Conservation (phyloP, 2,888 invertebrate genomes). For the Erebia aethiops region DNA sequence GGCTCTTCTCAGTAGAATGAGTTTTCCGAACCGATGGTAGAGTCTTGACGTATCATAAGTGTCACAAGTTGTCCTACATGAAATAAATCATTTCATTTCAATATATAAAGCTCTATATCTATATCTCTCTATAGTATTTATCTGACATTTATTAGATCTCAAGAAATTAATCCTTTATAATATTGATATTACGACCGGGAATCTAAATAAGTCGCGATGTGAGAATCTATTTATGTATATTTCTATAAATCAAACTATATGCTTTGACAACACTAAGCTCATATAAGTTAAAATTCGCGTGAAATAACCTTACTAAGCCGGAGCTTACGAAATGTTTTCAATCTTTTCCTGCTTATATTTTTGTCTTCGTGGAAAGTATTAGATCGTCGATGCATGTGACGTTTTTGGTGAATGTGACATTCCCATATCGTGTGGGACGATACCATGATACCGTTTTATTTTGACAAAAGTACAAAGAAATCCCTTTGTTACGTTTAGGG, state of each 20-base stretch:
- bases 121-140: no score
- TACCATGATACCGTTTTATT: constrained; percentile 73
- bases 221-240: neutral
- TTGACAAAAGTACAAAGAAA: constrained; percentile 71
- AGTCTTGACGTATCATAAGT: no score
- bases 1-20: no score
- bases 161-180: no score
- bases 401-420: constrained; percentile 51
- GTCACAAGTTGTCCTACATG: no score
- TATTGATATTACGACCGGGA: no score
- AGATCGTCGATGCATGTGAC: constrained; percentile 45
- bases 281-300: constrained; percentile 22
- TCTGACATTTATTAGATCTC: no score
- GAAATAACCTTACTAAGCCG: constrained; percentile 24
- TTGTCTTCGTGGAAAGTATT: constrained; percentile 33
- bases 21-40: no score
- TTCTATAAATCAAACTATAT: neutral
- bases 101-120: no score
- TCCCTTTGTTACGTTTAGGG: constrained; percentile 70
- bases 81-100: no score
- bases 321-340: constrained; percentile 30
- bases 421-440: constrained; percentile 63
- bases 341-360: constrained; percentile 33
- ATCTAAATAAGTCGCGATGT: neutral
- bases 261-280: neutral